Conservation (phyloP, 2,113 vertebrate genomes). For the Calypte anna region DNA sequence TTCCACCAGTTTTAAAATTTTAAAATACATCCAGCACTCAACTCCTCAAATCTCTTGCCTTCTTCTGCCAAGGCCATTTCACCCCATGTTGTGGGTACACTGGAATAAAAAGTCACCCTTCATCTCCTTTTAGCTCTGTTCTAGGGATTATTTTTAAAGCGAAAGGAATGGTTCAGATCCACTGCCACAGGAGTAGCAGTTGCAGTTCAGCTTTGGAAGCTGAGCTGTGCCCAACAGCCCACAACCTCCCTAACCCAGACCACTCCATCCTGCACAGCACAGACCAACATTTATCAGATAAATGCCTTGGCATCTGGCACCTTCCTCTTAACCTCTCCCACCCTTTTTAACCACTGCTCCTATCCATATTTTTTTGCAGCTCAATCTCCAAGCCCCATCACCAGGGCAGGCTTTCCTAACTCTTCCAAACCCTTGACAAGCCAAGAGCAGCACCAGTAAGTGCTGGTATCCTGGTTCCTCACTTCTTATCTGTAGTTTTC, state of each 20-base stretch:
- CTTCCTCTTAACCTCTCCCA: not conserved
- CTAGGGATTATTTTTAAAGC: not conserved
- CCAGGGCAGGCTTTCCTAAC: not conserved
- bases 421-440: not conserved
- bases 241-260: not conserved
- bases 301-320: not conserved
- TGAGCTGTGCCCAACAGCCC: not conserved
- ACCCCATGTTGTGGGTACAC: not conserved
- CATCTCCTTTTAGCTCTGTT: not conserved
- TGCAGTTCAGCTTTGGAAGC: not conserved
- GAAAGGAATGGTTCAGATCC: not conserved
- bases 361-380: not conserved
- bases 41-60: not conserved
- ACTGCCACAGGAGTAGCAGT: not conserved
- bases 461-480: not conserved
- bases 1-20: not conserved
- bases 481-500: not conserved
- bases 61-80: not conserved
- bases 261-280: not conserved
- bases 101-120: not conserved
- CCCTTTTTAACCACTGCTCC: not conserved
- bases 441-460: accelerated
- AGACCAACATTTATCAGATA: accelerated
- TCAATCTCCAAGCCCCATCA: not conserved
- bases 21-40: not conserved